Conservation (phyloP, 2,113 vertebrate genomes). For the Podiceps cristatus region DNA sequence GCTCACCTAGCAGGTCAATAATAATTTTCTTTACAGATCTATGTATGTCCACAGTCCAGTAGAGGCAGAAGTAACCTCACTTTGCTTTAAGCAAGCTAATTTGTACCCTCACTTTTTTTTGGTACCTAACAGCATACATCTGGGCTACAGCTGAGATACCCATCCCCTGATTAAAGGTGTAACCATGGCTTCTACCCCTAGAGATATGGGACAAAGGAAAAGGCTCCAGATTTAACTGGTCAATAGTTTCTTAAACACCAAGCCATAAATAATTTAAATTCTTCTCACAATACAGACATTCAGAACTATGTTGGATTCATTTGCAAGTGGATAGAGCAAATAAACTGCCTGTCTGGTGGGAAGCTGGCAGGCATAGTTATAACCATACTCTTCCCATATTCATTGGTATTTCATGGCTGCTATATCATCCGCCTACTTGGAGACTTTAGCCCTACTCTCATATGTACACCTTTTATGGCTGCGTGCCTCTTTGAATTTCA, state of each 20-base stretch:
- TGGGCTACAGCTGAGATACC: not conserved
- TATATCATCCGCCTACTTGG: not conserved
- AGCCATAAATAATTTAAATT: not conserved
- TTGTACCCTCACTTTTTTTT: too few species aligned
- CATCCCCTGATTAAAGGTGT: not conserved
- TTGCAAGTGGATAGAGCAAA: not conserved
- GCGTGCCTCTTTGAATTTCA: not conserved
- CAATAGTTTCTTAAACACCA: not conserved
- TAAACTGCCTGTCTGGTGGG: not conserved
- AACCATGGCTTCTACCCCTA: accelerated
- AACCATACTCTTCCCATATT: not conserved
- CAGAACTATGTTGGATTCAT: not conserved
- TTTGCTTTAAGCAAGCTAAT: not conserved
- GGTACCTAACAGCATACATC: not conserved
- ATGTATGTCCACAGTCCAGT: accelerated
- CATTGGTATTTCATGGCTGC: not conserved
- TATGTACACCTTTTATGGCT: not conserved
- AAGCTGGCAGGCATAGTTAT: not conserved
- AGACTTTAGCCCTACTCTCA: not conserved
- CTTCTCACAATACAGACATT: not conserved
- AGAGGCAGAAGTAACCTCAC: not conserved
- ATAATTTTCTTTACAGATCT: not conserved
- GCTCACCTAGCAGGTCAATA: not conserved
- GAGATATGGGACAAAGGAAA: accelerated
- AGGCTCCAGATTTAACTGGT: too few species aligned